phyloP scores from a whole-genome alignment of 2,888 invertebrate species.

The Lycophotia porphyrea region DNA sequence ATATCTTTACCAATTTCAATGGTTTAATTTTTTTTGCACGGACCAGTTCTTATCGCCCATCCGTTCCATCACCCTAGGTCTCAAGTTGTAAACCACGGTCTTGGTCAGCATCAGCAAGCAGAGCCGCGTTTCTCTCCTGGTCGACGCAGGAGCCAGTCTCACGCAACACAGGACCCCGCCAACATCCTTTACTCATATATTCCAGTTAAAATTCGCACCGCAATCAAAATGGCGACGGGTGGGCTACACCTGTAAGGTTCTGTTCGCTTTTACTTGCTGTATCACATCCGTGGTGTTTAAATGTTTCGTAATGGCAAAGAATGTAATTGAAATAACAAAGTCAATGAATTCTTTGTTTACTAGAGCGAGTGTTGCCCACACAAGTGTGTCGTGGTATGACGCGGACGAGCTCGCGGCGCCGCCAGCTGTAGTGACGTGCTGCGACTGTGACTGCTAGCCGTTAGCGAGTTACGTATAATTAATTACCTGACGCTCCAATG shows the following conservation, averaged over 20 bases:
- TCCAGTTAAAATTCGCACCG: neutral
- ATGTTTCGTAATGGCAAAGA: constrained; percentile 15
- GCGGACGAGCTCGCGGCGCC: constrained; percentile 10
- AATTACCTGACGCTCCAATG: neutral
- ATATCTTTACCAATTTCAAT: neutral
- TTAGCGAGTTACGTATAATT: constrained; percentile 16
- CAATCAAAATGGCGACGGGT: neutral
- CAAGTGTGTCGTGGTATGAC: constrained; percentile 32
- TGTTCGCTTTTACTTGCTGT: constrained; percentile 29
- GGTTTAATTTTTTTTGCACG: neutral
- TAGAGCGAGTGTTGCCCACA: constrained; percentile 23
- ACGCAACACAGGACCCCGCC: too few relatives aligned
- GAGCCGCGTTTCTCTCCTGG: neutral
- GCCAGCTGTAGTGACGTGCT: constrained; percentile 30
- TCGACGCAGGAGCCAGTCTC: neutral
- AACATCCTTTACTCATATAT: neutral
- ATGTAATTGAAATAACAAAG: neutral
- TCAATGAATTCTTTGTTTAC: constrained; percentile 26
- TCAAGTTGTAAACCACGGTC: neutral
- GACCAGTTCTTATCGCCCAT: too few relatives aligned
- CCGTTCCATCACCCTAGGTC: too few relatives aligned
- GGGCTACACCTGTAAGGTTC: neutral
- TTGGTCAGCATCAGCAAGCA: neutral
- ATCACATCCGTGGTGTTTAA: constrained; percentile 8
- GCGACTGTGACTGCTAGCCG: constrained; percentile 7